Evolutionary conservation across 2,888 invertebrate species (phyloP).

Genomic region (Unio delphinus): DNA sequence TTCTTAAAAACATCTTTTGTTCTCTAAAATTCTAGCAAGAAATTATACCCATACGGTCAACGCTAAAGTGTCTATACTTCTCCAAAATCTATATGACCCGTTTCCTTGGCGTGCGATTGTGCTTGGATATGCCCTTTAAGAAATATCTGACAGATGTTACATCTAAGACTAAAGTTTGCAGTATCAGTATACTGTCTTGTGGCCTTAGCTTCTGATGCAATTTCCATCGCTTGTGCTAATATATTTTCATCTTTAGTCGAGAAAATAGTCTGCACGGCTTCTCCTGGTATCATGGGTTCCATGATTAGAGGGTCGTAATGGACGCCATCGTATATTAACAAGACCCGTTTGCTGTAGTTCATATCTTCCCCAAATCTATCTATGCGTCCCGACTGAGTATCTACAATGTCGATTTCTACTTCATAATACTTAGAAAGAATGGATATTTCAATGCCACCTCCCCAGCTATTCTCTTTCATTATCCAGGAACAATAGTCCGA

Average conservation of each 20-base stretch:
- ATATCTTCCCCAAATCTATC: constrained; percentile 94
- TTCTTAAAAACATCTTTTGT: no score
- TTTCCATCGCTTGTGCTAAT: constrained; percentile 84
- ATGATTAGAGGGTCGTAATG: constrained; percentile 95
- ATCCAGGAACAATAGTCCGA: constrained; percentile 93
- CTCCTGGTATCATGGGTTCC: constrained; percentile 76
- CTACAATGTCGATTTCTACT: constrained; percentile 93
- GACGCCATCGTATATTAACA: constrained; percentile 94
- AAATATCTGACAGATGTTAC: constrained; percentile 83
- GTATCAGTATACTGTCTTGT: constrained; percentile 93
- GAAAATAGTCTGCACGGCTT: constrained; percentile 82
- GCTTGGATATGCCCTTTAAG: constrained; percentile 88
- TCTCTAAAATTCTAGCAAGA: no score
- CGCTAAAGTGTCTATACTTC: constrained; percentile 49
- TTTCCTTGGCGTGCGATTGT: constrained; percentile 86
- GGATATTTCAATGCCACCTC: constrained; percentile 94
- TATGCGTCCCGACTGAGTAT: constrained; percentile 87
- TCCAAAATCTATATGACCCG: constrained; percentile 79
- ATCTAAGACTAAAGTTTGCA: constrained; percentile 87
- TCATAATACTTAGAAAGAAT: constrained; percentile 88
- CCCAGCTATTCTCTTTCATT: constrained; percentile 85
- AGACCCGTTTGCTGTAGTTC: constrained; percentile 85
- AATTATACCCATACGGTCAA: no score
- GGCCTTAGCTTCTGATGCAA: constrained; percentile 90
- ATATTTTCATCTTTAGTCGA: constrained; percentile 82